Evolutionary conservation across 2,113 vertebrate genomes (phyloP), one percentile per base, ranked within the genome.

Genomic region (Mesitornis unicolor): DNA sequence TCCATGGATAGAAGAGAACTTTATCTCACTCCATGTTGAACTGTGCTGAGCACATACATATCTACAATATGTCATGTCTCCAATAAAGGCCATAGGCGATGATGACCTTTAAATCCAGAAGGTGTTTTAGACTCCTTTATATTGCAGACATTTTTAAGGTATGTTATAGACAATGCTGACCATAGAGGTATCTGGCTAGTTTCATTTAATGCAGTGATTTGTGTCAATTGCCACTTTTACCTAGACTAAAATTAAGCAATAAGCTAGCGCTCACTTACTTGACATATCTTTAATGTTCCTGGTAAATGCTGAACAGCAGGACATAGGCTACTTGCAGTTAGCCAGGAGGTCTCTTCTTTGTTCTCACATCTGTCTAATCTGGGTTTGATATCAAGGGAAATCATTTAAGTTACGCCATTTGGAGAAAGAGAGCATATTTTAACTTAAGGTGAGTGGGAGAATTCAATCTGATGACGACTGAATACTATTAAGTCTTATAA

Each of bases 221-320:
- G 10, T 43, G 48, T 48, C 50, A 81, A 42, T 77, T 65, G 20
- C 14, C 47, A 22, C 17, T 86, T 68, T 65, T 61, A 59, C 14
- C 20, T 64, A 59, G 36, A 67, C 11, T 81, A 77, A 85, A 92
- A 67, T 73, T 56, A 68, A 16, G 13, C 31, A 78, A 25, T 5
- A 9, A 79, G 15, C 19, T 69, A 65, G 33, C 11, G 36, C 8
- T 69, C 40, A 47, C 15, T 42, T 77, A 47, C 15, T 42, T 77
- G 68, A 45, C 26, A 48, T 40, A 60, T 29, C 56, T 84, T 63
- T 47, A 78, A 20, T 36, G 38, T 31, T 65, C n/a, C 51, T 75
- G 26, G n/a, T 59, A 87, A 89, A 89, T 36, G 24, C 11, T 87
- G 63, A 94, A 60, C 42, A 92, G 42, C 29, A 81, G 60, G 69